Evolutionary conservation across 2,113 vertebrate species (phyloP).

Genomic region (Grammomys surdaster): DNA sequence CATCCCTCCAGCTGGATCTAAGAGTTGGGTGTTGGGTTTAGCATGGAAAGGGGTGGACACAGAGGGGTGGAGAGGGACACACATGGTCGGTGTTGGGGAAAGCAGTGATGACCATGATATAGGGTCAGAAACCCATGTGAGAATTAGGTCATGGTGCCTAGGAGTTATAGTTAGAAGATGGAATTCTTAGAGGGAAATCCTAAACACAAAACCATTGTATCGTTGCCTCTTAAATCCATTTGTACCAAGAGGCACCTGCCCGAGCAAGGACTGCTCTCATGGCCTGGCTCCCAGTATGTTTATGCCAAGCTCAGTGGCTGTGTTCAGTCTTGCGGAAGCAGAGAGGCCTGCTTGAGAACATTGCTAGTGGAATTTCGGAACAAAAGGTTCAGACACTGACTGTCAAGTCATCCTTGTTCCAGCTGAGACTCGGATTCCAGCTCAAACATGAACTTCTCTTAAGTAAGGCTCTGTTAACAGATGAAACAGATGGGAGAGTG

Average conservation of each 20-base stretch:
- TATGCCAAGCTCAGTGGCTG: not conserved
- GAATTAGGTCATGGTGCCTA: not conserved
- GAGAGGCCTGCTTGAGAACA: not conserved
- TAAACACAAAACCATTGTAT: not conserved
- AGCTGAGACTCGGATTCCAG: not conserved
- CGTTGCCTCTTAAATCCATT: not conserved
- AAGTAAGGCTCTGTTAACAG: no score
- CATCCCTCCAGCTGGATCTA: no score
- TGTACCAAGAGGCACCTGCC: fast-evolving
- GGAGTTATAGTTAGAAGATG: not conserved
- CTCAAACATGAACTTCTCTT: not conserved
- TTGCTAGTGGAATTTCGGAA: not conserved
- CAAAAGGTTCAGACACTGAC: not conserved
- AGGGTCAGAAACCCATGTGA: not conserved
- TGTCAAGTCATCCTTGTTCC: not conserved
- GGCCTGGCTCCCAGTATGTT: not conserved
- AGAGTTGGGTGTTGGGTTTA: not conserved
- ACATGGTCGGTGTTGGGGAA: not conserved
- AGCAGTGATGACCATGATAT: not conserved
- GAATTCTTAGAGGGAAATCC: not conserved
- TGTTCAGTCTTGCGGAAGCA: not conserved
- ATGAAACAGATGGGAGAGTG: fast-evolving
- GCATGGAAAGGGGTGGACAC: not conserved
- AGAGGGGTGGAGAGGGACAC: not conserved
- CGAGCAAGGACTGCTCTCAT: no score